Evolutionary conservation across 2,888 invertebrate species (phyloP), one percentile per base, ranked within the genome.

Genomic region (Cybosia mesomella): DNA sequence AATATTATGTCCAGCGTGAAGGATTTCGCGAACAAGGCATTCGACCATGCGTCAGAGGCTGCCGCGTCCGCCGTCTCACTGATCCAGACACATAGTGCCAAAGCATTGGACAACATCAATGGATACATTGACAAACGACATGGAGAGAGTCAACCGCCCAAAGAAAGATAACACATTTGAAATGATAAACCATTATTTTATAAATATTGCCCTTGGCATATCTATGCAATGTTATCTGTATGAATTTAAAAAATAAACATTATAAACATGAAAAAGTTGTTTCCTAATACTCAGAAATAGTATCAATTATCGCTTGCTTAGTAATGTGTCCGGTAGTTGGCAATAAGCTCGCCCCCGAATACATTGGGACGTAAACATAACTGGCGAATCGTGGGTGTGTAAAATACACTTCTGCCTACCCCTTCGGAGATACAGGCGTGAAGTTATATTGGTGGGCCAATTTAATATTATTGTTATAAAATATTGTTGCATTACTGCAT

Each of bases 1-100:
- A 57, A 55, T 39, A 49, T 57, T 11, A 39, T 68, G 39, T 32
- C 28, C 11, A 43, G 22, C n/a, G 39, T 64, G 54, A 57, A 43
- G 11, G 62, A 64, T 7, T 36, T 39, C 5, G 64, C 64, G 9
- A 64, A 28, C n/a, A 64, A 64, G 39, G 64, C 64, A 13, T 64
- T 55, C 7, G 64, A 57, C 13, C 55, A 64, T 7, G 64, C 64
- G 0, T 39, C 55, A 13, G 64, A n/a, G n/a, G 64, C 64, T 15
- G 64, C 64, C 10, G 11, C 64, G 21, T 64, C 64, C 9, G 64
- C 64, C 2, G 55, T 64, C 21, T 21, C 62, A 13, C 10, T 58
- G 34, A 62, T 62, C 18, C 62, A 55, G 57, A 9, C 61, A 4
- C 39, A 57, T 8, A 58, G 53, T 22, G 55, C 59, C 39, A 59